Evolutionary conservation across 2,888 invertebrate genomes (phyloP).

Genomic region (Polydrusus pterygomalis): DNA sequence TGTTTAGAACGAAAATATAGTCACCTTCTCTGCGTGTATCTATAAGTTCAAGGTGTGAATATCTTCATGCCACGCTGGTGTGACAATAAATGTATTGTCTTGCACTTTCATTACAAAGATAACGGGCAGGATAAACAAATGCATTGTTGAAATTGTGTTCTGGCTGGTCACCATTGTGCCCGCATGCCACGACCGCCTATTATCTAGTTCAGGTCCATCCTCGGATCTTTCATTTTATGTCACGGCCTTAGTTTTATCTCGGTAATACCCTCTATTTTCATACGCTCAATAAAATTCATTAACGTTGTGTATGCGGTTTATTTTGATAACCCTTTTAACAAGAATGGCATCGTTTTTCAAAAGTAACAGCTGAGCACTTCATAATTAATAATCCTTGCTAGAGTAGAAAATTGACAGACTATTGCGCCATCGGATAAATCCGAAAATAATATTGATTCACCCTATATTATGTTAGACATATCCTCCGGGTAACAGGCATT

Average conservation of each 20-base stretch:
- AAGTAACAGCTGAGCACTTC: neutral
- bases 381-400: too few species aligned
- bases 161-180: slow-evolving; percentile 62
- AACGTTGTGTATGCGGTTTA: slow-evolving; percentile 17
- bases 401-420: too few species aligned
- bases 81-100: slow-evolving; percentile 55
- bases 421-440: too few species aligned
- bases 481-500: slow-evolving; percentile 33
- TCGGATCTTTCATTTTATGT: slow-evolving; percentile 53
- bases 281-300: slow-evolving; percentile 46
- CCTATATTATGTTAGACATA: slow-evolving; percentile 22
- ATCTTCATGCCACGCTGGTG: slow-evolving; percentile 46
- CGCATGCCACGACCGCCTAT: slow-evolving; percentile 51
- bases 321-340: slow-evolving; percentile 25
- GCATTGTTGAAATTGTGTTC: slow-evolving; percentile 63
- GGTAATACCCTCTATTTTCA: slow-evolving; percentile 44
- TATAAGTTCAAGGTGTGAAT: slow-evolving; percentile 52
- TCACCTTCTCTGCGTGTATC: neutral
- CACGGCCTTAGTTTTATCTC: slow-evolving; percentile 56
- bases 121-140: slow-evolving; percentile 59
- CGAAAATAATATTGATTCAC: slow-evolving; percentile 6
- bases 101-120: slow-evolving; percentile 56
- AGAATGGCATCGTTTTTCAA: slow-evolving; percentile 5
- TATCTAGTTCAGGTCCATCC: slow-evolving; percentile 56
- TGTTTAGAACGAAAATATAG: too few species aligned